Evolutionary conservation across 2,888 invertebrate species (phyloP), one percentile per base, ranked within the genome.

Genomic region (Mythimna impura): DNA sequence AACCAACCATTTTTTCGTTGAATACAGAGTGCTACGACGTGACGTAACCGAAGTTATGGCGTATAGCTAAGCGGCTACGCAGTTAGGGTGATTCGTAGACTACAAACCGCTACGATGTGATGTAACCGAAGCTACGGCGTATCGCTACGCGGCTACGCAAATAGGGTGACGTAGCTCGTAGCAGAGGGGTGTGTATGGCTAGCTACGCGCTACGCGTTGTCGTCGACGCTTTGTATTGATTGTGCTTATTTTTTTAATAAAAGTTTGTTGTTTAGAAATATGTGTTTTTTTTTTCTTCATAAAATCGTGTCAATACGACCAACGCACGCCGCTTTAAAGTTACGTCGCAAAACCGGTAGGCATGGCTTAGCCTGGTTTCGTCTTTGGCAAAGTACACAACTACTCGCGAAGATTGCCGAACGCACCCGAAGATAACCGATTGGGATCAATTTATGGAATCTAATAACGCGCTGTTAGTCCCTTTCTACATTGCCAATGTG

Each of bases 121-220:
- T n/a, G 36, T 54, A 54, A 20, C 52, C 17, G 52, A 36, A n/a
- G 36, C 54, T 54, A 36, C 36, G 10, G 36, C 54, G 34, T 25
- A n/a, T 52, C 14, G 36, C 54, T 54, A 52, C 54, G 54, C 36
- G 6, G n/a, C n/a, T 34, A 34, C 36, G n/a, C 36, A 40, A 36
- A 36, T 55, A 68, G 36, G 47, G 5, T 77, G 78, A 77, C 77
- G 78, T 77, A 61, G 40, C 40, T 47, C 47, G 47, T 20, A 47
- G 47, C 47, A 47, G 47, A 47, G 25, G 17, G 7, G 47, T 17
- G 43, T 9, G 43, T 14, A 14, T 4, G 17, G 20, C 47, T 47
- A 7, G 17, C 47, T 47, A 47, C 47, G 47, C 17, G 12, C 40
- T 62, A 50, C 61, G 70, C 55, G 14, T 20, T 5, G 34, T 17